Base-by-base conservation (phyloP, 2,888 invertebrate species). In the Drosophila recens region DNA sequence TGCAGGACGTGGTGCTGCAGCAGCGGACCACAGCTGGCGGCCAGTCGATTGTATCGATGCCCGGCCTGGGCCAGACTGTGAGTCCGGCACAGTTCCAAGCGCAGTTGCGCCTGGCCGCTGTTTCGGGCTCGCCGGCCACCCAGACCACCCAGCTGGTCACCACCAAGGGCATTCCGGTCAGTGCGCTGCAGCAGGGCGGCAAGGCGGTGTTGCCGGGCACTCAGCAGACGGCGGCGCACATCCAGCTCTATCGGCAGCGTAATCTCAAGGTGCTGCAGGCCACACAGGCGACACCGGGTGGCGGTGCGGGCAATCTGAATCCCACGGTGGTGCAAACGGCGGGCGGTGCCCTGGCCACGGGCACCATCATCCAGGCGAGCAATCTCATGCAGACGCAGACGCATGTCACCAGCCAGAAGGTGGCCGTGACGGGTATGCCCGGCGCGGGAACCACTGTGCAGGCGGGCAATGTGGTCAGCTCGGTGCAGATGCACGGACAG, bases 401-500 rank as follows among this genome's bases (percentile, higher is more conserved):
- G 40, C 92, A 92, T 57, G 90, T 93, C 9, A 92, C 93, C 46
- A 92, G 93, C 6, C 93, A 93, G 63, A 93, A 93, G 58, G 91
- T 93, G 3, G 89, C 93, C 0, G 92, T 93, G 0, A 90, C 92
- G 0, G 90, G 91, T 1, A 91, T 92, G n/a, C 87, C 87, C 0
- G 90, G 87, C 2, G 80, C 80, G 0, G 81, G 80, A 1, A 73
- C 87, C 20, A 67, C 84, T 0, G 80, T 82, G 2, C 81, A 87
- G 56, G 75, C 82, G 2, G 76, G 90, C 4, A 92, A 90, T n/a
- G 90, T 89, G 27, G 91, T 91, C 0, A 73, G 94, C 90, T 90
- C 93, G 79, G 91, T 94, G 90, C 91, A 94, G 93, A 92, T 94
- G 92, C 84, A 94, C 90, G 88, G 86, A 9, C 90, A 89, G 92